Evolutionary conservation across 2,113 vertebrate species (phyloP), one percentile per base, ranked within the genome.

Genomic region (Panthera leo): DNA sequence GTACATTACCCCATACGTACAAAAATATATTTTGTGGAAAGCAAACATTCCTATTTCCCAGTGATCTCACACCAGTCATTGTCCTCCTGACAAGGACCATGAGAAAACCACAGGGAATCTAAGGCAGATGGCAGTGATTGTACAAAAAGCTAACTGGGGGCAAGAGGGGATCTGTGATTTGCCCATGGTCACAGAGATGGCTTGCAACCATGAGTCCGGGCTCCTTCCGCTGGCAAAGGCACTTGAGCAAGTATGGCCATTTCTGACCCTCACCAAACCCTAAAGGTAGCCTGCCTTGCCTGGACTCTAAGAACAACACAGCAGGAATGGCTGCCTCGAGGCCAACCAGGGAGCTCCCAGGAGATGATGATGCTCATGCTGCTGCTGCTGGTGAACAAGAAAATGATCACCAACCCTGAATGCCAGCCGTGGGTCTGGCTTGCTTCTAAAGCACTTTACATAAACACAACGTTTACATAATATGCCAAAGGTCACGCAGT

Each of bases 11-110:
- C 11, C 31, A 19, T 55, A 36, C 3, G 25, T 48, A 31, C 18
- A 11, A 78, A 34, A 67, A 82, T 23, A 31, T 9, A 48, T 94
- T 76, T 67, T n/a, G 42, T 80, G 42, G 36, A 36, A 67, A 87
- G 78, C 65, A 93, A 67, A 94, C 70, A 89, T 55, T 87, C 23
- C 48, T 91, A 31, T 80, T 55, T 84, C 42, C 34, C 71, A 71
- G n/a, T 51, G 67, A 83, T 65, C 65, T 82, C 89, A 96, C 93
- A 83, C 61, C 31, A 84, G 0, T 36, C 39, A 34, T 11, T 19
- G 11, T 58, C 23, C 23, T 80, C 91, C 68, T 39, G 25, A 21
- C 0, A 42, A 25, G 63, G 67, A 51, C 8, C 55, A 12, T n/a
- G 51, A 78, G 76, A 65, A 75, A 87, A 63, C 16, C 53, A 65